Percentiles rank a stretch among this genome's conserved stretches.
Evolutionary conservation across 2,888 invertebrate genomes (phyloP).

Genomic region (Yponomeuta evonymella): DNA sequence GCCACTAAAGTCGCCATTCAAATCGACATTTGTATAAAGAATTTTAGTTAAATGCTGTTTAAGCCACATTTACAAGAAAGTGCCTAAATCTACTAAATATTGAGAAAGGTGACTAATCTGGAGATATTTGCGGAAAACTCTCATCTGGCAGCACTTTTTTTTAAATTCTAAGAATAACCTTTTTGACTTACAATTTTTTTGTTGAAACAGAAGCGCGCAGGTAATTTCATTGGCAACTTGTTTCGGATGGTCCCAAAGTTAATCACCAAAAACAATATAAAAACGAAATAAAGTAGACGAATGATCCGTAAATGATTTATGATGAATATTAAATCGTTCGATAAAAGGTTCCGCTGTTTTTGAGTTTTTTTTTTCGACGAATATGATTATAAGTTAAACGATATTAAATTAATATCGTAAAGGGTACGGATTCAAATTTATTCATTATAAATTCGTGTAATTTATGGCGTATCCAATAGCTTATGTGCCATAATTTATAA

Average conservation of each 20-base stretch:
- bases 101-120: no score
- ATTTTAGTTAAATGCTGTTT: no score
- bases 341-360: slow-evolving; percentile 57
- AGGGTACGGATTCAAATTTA: slow-evolving; percentile 60
- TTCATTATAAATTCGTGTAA: slow-evolving; percentile 65
- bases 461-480: slow-evolving; percentile 59
- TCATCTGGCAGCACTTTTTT: no score
- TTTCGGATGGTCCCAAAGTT: slow-evolving; percentile 1
- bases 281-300: slow-evolving; percentile 54
- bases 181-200: not conserved
- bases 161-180: no score
- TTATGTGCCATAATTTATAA: slow-evolving; percentile 43
- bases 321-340: slow-evolving; percentile 56
- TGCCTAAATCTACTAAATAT: no score
- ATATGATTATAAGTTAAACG: slow-evolving; percentile 70
- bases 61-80: no score
- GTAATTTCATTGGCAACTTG: not conserved
- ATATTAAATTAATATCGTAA: slow-evolving; percentile 63
- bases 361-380: slow-evolving; percentile 57
- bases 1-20: no score
- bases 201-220: not conserved
- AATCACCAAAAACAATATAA: slow-evolving; percentile 20
- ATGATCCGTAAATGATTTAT: slow-evolving; percentile 51
- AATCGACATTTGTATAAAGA: no score
- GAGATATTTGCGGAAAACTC: no score